Base-by-base conservation (phyloP, 2,797 vertebrate species). In the Glyptemys insculpta region DNA sequence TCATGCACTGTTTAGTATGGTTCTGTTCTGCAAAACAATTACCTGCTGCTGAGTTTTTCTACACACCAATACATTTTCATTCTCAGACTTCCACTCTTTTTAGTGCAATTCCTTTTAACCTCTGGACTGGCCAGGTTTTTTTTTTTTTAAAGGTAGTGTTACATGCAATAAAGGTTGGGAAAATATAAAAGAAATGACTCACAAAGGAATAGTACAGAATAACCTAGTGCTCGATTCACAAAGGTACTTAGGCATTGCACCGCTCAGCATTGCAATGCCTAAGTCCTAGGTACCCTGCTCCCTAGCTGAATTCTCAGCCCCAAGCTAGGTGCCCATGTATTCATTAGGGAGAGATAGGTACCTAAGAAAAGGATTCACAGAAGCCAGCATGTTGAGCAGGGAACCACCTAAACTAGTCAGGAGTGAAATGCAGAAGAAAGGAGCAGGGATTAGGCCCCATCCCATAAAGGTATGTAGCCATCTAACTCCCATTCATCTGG, bases 1-100 rank as follows among this genome's bases (percentile, higher is more conserved):
- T 44, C 87, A 83, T 82, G 78, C 1, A 1, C 1, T 2, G 1
- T 41, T 76, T 49, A 34, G 53, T 91, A 27, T 2, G 37, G 23
- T 44, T 56, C 57, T 81, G 34, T 16, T 83, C 56, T 52, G 65
- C 91, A 12, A 6, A 83, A 76, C 44, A 88, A 94, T 86, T 3
- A 12, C 0, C 0, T 76, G 41, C 86, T 59, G 76, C 78, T 2
- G 1, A 14, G 23, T 4, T 92, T 29, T 87, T 49, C 74, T 44
- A 76, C 41, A 44, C 12, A 76, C 3, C 25, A 27, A 44, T 47
- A 15, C 12, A 29, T 76, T 37, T 76, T 56, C 79, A 4, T 68
- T 85, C 87, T 89, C 83, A 34, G 41, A 79, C 21, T 78, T 49
- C 12, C 14, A 78, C 44, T 14, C 74, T 78, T 29, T 49, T 78